These are phyloP conservation scores for Danaus plexippus DNA, from an alignment of 1,140 invertebrate species.

Conservation along the genomic window DNA sequence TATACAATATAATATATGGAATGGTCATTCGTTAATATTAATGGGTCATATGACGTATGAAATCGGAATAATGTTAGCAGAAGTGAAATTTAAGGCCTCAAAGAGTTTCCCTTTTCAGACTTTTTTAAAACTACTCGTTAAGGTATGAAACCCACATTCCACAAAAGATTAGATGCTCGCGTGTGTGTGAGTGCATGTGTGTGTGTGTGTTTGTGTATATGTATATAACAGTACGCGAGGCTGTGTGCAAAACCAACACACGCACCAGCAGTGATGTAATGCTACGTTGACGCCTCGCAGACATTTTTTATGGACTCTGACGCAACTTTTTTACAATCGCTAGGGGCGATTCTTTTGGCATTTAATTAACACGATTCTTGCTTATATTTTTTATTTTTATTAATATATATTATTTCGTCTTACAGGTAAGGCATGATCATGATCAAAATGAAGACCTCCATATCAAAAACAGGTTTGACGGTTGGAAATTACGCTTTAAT, in stretches of 20 bases:
- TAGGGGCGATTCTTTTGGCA: constrained; percentile 27
- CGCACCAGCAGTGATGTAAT: constrained; percentile 50
- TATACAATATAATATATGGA: too few species aligned
- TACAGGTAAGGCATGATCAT: constrained; percentile 22
- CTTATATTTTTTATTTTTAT: constrained; percentile 2
- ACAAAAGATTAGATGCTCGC: constrained; percentile 58
- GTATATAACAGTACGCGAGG: constrained; percentile 6
- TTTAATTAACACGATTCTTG: not conserved
- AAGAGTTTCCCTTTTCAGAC: constrained; percentile 58
- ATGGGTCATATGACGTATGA: too few species aligned
- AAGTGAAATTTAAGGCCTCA: constrained; percentile 13
- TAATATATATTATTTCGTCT: constrained; percentile 12
- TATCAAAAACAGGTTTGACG: constrained; percentile 13
- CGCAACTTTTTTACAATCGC: constrained; percentile 63
- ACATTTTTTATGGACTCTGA: constrained; percentile 68
- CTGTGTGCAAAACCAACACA: constrained; percentile 28
- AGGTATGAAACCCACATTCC: constrained; percentile 63
- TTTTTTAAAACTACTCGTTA: constrained; percentile 64
- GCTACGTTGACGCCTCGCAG: constrained; percentile 57
- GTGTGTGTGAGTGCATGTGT: constrained; percentile 29
- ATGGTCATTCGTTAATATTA: too few species aligned
- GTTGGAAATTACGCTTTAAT: too few species aligned
- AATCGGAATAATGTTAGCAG: constrained; percentile 3
- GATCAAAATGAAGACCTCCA: constrained; percentile 14
- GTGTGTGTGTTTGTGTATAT: constrained; percentile 18